A percentile compares a stretch with the other conserved stretches of the same genome.
Evolutionary conservation across 2,113 vertebrate genomes (phyloP).

Genomic region (Cheirogaleus medius): DNA sequence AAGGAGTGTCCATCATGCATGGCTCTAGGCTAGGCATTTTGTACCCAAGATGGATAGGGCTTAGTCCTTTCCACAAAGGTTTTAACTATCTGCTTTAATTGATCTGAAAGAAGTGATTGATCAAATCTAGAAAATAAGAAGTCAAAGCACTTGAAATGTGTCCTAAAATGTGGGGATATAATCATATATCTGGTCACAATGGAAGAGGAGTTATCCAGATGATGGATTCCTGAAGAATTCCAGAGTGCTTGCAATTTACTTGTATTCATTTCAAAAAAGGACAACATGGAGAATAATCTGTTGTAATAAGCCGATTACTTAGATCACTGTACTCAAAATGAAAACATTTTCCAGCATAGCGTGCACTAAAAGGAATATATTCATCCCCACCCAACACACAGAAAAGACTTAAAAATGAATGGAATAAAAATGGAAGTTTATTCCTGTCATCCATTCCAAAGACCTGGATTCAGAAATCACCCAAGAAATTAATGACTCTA

Average conservation of each 20-base stretch:
- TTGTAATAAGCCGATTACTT: not conserved
- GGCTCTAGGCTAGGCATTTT: not conserved
- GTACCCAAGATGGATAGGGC: not conserved
- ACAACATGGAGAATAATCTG: not conserved
- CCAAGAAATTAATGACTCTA: not conserved
- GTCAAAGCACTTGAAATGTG: not conserved
- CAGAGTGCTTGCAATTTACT: not conserved
- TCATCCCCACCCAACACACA: not conserved
- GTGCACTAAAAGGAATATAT: not conserved
- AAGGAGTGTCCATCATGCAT: not conserved
- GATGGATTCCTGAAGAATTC: constrained; percentile 1
- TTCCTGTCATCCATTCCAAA: not conserved
- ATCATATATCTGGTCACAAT: not conserved
- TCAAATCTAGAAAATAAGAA: constrained; percentile 13
- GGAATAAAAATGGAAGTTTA: not conserved
- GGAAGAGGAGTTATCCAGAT: not conserved
- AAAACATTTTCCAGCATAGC: constrained; percentile 5
- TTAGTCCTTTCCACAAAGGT: not conserved
- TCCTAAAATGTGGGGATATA: not conserved
- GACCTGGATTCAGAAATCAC: not conserved
- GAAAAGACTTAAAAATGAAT: constrained; percentile 9
- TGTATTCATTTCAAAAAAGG: not conserved
- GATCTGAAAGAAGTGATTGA: not conserved
- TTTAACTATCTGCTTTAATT: not conserved
- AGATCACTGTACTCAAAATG: not conserved